Evolutionary conservation across 2,888 invertebrate genomes (phyloP).

Genomic region (Poecilus cupreus): DNA sequence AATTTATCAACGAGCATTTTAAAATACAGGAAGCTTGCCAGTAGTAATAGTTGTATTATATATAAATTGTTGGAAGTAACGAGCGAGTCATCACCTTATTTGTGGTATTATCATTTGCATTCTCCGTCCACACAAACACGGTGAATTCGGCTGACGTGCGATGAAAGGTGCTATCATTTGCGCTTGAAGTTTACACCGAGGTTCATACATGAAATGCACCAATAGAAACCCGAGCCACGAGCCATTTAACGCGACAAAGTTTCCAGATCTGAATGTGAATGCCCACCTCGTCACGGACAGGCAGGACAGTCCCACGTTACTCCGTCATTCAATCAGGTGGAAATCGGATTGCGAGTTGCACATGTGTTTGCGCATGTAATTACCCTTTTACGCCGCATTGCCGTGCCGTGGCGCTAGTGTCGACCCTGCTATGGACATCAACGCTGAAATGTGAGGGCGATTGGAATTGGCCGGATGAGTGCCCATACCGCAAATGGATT

Average conservation of each 20-base stretch:
- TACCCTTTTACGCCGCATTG: slow-evolving; percentile 39
- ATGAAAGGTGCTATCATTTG: slow-evolving; percentile 43
- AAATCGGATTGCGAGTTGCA: slow-evolving; percentile 45
- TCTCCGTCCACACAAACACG: slow-evolving; percentile 1
- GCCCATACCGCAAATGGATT: slow-evolving; percentile 13
- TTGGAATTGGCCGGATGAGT: slow-evolving; percentile 33
- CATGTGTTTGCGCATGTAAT: slow-evolving; percentile 45
- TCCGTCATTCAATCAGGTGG: slow-evolving; percentile 44
- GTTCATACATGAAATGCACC: slow-evolving; percentile 22
- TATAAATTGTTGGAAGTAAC: not conserved
- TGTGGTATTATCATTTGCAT: slow-evolving; percentile 18
- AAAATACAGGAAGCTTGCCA: not conserved
- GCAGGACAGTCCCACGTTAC: not conserved
- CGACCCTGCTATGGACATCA: slow-evolving; percentile 22
- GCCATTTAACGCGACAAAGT: slow-evolving; percentile 23
- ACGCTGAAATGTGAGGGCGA: slow-evolving; percentile 6
- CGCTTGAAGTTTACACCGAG: slow-evolving; percentile 21
- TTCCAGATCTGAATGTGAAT: slow-evolving; percentile 13
- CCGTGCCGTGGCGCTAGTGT: not conserved
- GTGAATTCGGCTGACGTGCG: not conserved
- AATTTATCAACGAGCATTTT: not conserved
- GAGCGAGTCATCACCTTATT: not conserved
- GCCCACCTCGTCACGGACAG: not conserved
- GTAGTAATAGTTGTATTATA: not conserved
- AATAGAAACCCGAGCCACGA: slow-evolving; percentile 12